Evolutionary conservation across 2,113 vertebrate genomes (phyloP).

Genomic region (Tupaia tana): DNA sequence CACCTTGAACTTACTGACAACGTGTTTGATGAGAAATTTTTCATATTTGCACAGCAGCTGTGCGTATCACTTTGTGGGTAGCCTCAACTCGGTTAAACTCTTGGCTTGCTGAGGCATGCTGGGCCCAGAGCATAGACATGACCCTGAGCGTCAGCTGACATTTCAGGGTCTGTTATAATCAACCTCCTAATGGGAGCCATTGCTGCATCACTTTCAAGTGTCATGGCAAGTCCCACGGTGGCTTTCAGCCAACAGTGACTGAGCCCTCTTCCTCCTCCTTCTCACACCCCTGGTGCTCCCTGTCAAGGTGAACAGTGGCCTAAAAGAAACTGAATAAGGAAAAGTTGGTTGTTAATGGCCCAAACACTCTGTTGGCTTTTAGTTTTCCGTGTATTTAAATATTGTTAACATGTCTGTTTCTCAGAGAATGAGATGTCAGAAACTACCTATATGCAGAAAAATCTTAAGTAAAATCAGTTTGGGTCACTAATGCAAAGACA

Average conservation of each 20-base stretch:
- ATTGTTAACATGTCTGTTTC: not conserved
- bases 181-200: not conserved
- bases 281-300: not conserved
- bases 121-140: not conserved
- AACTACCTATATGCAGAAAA: not conserved
- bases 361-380: not conserved
- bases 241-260: not conserved
- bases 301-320: not conserved
- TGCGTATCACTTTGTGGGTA: not conserved
- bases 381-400: not conserved
- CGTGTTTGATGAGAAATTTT: not conserved
- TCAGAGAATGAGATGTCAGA: not conserved
- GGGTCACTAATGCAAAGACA: not conserved
- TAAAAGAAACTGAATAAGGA: not conserved
- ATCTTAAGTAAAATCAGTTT: not conserved
- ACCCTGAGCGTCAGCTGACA: not conserved
- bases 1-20: not conserved
- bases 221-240: not conserved
- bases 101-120: not conserved
- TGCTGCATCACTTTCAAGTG: fast-evolving
- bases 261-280: not conserved
- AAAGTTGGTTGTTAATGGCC: not conserved
- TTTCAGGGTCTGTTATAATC: not conserved
- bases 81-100: not conserved
- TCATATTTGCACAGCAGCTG: not conserved